Percentiles rank a stretch among this genome's conserved stretches.
Conservation (phyloP, 1,140 invertebrate species). For the Temnothorax curvispinosus region DNA sequence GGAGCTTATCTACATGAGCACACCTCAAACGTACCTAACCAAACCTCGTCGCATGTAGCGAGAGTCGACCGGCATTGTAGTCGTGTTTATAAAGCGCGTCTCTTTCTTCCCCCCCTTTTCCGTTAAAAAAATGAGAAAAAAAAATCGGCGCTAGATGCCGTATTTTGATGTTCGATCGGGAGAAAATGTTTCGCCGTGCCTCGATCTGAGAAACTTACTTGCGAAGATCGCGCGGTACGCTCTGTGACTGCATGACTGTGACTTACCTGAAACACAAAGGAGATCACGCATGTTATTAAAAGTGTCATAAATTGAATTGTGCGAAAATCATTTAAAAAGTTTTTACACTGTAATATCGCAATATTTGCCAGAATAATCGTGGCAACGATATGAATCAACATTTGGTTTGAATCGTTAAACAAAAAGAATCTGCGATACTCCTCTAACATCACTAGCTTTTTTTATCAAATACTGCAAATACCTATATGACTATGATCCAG, state of each 20-base stretch:
- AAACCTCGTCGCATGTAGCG: constrained; percentile 74
- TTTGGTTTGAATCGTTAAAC: not conserved
- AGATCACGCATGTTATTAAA: not conserved
- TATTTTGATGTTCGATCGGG: constrained; percentile 19
- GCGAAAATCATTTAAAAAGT: not conserved
- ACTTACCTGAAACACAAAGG: constrained; percentile 68
- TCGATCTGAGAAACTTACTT: not conserved
- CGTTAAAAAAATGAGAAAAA: constrained; percentile 15
- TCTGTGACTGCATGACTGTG: constrained; percentile 5
- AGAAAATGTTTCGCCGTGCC: not conserved
- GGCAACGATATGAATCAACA: not conserved
- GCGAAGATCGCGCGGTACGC: not conserved
- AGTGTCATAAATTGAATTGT: not conserved
- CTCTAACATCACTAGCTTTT: not conserved
- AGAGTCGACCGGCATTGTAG: constrained; percentile 70
- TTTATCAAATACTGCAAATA: not conserved
- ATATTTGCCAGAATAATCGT: not conserved
- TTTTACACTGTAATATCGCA: not conserved
- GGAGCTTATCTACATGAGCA: constrained; percentile 87
- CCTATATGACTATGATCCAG: not conserved
- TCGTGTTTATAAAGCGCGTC: constrained; percentile 70
- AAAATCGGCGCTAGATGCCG: constrained; percentile 12
- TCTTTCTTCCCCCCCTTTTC: constrained; percentile 45
- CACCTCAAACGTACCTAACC: constrained; percentile 84
- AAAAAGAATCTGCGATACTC: not conserved